These are phyloP conservation scores for Accipiter virgatus DNA, from an alignment of 2,113 vertebrate species.

Conservation along the genomic window DNA sequence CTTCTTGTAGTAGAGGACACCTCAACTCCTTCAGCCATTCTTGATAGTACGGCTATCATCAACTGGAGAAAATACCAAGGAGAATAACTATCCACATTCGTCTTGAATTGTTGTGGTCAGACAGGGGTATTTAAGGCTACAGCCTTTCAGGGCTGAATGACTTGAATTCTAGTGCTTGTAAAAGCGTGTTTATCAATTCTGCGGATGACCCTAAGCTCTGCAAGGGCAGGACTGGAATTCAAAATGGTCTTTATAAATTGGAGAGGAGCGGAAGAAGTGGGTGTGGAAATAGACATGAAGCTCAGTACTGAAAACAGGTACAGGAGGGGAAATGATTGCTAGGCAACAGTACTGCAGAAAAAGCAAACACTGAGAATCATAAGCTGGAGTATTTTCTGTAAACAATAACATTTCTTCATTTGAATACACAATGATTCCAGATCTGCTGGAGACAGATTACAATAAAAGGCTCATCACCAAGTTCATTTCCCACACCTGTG, in stretches of 20 bases:
- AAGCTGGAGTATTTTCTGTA: neutral
- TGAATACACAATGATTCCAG: neutral
- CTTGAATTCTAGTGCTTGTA: neutral
- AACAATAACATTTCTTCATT: neutral
- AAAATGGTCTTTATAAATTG: neutral
- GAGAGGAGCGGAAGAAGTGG: neutral
- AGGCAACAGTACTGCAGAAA: neutral
- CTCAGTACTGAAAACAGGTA: neutral
- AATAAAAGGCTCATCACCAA: neutral
- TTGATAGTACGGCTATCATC: neutral
- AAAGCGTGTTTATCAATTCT: neutral
- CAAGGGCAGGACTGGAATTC: neutral
- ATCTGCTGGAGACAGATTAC: neutral
- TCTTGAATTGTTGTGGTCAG: neutral
- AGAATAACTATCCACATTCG: neutral
- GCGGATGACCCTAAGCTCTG: neutral
- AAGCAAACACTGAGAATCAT: neutral
- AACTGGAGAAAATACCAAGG: neutral
- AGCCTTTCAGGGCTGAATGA: neutral
- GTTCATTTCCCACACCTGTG: neutral
- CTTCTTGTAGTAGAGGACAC: neutral
- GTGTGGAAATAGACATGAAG: neutral
- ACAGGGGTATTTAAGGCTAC: neutral
- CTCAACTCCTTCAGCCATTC: neutral
- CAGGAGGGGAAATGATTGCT: neutral